phyloP scores from a whole-genome alignment of 2,113 vertebrate species.

The Osmerus mordax region DNA sequence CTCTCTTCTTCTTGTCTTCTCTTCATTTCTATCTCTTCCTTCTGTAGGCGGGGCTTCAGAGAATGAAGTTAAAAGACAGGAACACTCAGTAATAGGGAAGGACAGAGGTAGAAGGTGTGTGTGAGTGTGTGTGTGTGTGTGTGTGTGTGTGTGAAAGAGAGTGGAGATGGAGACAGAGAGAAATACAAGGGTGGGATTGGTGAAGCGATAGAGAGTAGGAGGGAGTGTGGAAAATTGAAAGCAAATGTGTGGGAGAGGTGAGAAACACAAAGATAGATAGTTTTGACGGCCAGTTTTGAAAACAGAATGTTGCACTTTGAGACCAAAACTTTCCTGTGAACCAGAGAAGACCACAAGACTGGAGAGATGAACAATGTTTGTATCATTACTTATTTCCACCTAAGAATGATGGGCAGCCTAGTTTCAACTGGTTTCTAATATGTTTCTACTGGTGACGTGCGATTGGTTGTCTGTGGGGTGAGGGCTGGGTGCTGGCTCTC shows the following conservation, averaged over 20 bases:
- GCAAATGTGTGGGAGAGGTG: conserved; percentile 41
- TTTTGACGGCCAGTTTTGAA: not conserved
- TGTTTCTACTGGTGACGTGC: too few relatives aligned
- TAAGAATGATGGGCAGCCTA: too few relatives aligned
- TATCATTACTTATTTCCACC: too few relatives aligned
- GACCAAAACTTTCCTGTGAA: not conserved
- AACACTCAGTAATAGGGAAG: conserved; percentile 4
- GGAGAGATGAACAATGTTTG: too few relatives aligned
- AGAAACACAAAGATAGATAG: conserved; percentile 33
- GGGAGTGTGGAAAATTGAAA: conserved; percentile 44
- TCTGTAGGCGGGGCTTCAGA: conserved; percentile 16
- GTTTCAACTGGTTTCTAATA: too few relatives aligned
- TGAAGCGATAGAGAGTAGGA: conserved; percentile 34
- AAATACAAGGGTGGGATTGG: conserved; percentile 19
- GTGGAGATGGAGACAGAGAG: conserved; percentile 27
- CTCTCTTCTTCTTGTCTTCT: conserved; percentile 20
- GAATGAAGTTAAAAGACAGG: not conserved
- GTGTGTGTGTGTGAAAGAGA: conserved; percentile 18
- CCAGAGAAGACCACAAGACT: too few relatives aligned
- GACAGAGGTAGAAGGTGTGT: not conserved
- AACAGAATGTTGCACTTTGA: conserved; percentile 1
- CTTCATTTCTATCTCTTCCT: conserved; percentile 10
- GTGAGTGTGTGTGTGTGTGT: not conserved
- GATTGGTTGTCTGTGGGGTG: not conserved
- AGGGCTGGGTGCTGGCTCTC: not conserved